Base-by-base conservation (phyloP, 92 coral and sea anemone species). In the Palythoa heliodiscus region DNA sequence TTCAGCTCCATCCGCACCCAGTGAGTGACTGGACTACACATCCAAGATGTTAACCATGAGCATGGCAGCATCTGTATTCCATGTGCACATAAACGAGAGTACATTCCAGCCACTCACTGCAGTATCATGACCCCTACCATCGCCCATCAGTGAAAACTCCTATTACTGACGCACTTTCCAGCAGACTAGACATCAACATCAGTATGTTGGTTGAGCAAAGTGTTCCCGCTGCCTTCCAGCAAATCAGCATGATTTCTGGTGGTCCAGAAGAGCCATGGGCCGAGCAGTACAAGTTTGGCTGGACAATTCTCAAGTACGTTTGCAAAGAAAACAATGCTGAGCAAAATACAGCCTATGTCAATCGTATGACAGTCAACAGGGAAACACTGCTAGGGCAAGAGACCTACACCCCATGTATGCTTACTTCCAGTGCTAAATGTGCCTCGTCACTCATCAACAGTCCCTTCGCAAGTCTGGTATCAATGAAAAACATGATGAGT, bases 231-330 rank as follows among this genome's bases (percentile, higher is more conserved):
- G 84, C 87, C 81, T 82, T 87, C 72, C 87, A 88, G 76, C 90
- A 88, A 76, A 76, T 74, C 71, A 85, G 23, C 86, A 74, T 90
- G 7, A 86, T 89, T 20, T 89, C 85, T 29, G 89, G 89, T 7
- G 57, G 76, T 23, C 75, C 66, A 48, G 73, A 88, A 24, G 82
- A 88, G n/a, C 88, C 84, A 55, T 83, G 88, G 85, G 91, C 91
- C 63, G 88, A 84, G 71, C 88, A 89, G 82, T 89, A 89, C 40
- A 85, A 84, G 19, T 82, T 89, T 58, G 86, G 91, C 20, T 88
- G 93, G 93, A 91, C 93, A 13, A 74, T 87, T 37, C 87, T 89
- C 69, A 87, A 87, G 3, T 70, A 87, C 1, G 92, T 85, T 35
- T 89, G 92, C 69, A 86, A 72, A 48, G 79, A 80, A 4, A 70